Base-by-base conservation (phyloP, 1,140 invertebrate species). In the Nilaparvata lugens region DNA sequence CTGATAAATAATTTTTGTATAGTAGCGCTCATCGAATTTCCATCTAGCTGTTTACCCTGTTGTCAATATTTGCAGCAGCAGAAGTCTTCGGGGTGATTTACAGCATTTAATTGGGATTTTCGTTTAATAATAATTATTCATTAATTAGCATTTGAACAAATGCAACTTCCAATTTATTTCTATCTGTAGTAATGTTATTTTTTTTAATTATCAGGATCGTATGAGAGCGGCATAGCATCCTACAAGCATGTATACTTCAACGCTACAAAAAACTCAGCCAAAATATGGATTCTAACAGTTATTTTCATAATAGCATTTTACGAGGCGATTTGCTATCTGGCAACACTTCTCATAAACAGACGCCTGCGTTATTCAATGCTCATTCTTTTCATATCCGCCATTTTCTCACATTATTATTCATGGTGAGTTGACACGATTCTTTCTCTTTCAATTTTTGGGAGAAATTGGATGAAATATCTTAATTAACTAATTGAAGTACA, bases 181-280 rank as follows among this genome's bases (percentile, higher is more conserved):
- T n/a, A n/a, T n/a, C 9, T 35, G 31, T 11, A 48, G 18, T 16
- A 19, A 16, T 48, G 14, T 4, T 4, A 6, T 48, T 48, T 48
- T 11, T 48, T 7, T 19, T 18, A 6, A 45, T 48, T 77, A 76
- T 64, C 56, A 81, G 85, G 86, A 48, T 80, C 83, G 13, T 91
- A 91, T 69, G 88, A 91, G 73, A 81, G 83, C 45, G 84, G 84
- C 18, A 76, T 86, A 58, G 82, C 83, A 43, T 80, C 82, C 9
- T 90, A 89, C 71, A 90, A 91, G 70, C 88, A 91, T 68, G 80
- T 91, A 68, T 92, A 91, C 71, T 91, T 92, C 73, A 91, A 92
- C 69, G 82, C 84, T 21, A 91, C 88, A 3, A 71, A 74, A 40
- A 86, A 88, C 62, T 84, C 82, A 4, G 75, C 86, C 53, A 87